phyloP scores from a whole-genome alignment of 2,888 invertebrate species.

The Meteorus colon region DNA sequence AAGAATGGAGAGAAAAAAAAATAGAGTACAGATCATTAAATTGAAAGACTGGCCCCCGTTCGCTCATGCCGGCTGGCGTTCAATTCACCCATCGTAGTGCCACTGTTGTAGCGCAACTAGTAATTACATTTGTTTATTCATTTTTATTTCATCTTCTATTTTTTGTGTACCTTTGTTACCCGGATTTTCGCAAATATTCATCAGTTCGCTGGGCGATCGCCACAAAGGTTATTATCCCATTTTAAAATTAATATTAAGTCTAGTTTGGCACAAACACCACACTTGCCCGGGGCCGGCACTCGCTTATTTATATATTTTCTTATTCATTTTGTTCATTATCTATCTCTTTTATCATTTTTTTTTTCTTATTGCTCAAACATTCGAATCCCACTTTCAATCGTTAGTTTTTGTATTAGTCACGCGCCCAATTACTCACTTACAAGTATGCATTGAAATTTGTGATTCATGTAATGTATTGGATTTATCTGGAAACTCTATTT shows the following conservation, averaged over 20 bases:
- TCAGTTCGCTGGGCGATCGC: constrained; percentile 20
- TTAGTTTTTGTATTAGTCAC: constrained; percentile 22
- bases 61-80: constrained; percentile 69
- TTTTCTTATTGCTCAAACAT: constrained; percentile 39
- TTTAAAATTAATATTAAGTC: constrained; percentile 61
- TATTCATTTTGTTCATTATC: constrained; percentile 47
- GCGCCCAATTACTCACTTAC: neutral
- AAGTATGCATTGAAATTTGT: constrained; percentile 13
- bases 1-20: neutral
- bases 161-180: constrained; percentile 18
- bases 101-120: neutral
- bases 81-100: neutral
- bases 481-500: constrained; percentile 30
- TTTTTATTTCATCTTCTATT: constrained; percentile 13
- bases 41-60: constrained; percentile 72
- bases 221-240: constrained; percentile 9
- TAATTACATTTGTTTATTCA: neutral
- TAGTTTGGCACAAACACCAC: constrained; percentile 72
- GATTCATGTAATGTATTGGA: constrained; percentile 12
- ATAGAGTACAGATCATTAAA: constrained; percentile 68
- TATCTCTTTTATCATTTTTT: constrained; percentile 32
- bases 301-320: constrained; percentile 61
- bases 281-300: constrained; percentile 67
- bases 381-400: constrained; percentile 23
- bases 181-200: neutral